Base-by-base conservation (phyloP, 2,888 invertebrate genomes). In the Drosophila robusta region DNA sequence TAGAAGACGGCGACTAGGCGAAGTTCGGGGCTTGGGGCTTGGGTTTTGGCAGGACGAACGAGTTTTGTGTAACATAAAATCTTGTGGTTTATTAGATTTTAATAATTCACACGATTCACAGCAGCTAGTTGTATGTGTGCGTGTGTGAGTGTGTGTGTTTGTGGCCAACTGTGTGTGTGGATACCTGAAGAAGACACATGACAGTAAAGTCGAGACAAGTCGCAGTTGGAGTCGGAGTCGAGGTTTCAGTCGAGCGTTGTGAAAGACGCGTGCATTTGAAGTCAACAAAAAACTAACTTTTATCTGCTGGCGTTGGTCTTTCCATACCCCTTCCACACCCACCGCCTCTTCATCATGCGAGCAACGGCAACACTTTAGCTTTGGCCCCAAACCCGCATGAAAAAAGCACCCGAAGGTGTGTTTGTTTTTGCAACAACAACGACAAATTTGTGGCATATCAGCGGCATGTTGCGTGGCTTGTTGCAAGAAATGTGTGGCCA, bases 71-170 rank as follows among this genome's bases (percentile, higher is more conserved):
- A 66, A 84, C 85, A 90, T 88, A 90, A 90, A 90, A 90, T 91
- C 87, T 89, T 90, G 90, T 90, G 91, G 90, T 91, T 90, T 90
- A 90, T 90, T 90, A 91, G 90, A 90, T 90, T 91, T 90, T 90
- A 90, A 90, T 90, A 90, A 90, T 90, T 90, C 90, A 90, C 91
- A 90, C 89, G 89, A 82, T 78, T 86, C 74, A 66, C 52, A 58
- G 29, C 52, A 67, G 46, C 52, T 45, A 38, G 38, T 16, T 47
- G 29, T 50, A 18, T 18, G 57, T 16, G 26, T 52, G 24, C 57
- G 38, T 58, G 57, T 16, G 26, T 52, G 24, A 57, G 38, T 58
- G 41, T 49, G 36, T 50, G 45, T 46, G 49, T 16, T 32, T 42
- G 61, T 52, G 42, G 55, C 52, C 46, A 34, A 47, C 45, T 61